Evolutionary conservation across 2,888 invertebrate species (phyloP).

Genomic region (Meghimatium bilineatum): DNA sequence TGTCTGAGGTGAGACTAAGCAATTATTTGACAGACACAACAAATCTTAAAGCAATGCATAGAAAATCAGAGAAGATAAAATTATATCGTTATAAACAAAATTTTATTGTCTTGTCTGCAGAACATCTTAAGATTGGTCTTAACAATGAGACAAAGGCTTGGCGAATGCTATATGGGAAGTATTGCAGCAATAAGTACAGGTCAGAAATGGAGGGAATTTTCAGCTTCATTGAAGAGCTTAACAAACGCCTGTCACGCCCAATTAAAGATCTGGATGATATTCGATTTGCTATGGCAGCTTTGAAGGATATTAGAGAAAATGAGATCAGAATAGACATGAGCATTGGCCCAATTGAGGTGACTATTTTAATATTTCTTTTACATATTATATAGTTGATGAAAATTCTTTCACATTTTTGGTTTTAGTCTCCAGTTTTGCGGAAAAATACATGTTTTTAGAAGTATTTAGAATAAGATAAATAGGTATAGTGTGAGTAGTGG

Average conservation of each 20-base stretch:
- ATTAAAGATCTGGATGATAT: slow-evolving; percentile 96
- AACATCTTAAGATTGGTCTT: slow-evolving; percentile 87
- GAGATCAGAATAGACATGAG: slow-evolving; percentile 96
- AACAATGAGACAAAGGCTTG: slow-evolving; percentile 81
- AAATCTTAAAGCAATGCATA: no score
- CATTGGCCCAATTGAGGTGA: slow-evolving; percentile 92
- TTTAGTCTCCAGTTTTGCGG: no score
- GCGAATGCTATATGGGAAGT: slow-evolving; percentile 76
- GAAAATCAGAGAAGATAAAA: no score
- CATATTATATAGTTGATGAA: background rate
- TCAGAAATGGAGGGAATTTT: slow-evolving; percentile 80
- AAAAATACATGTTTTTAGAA: no score
- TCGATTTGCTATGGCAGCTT: slow-evolving; percentile 92
- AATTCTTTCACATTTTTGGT: background rate
- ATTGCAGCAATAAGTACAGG: slow-evolving; percentile 77
- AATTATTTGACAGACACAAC: no score
- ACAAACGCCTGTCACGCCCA: slow-evolving; percentile 88
- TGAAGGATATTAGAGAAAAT: slow-evolving; percentile 90
- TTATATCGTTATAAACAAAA: background rate
- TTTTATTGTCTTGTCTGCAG: slow-evolving; percentile 64
- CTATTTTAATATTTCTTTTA: background rate
- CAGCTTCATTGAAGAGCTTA: slow-evolving; percentile 89
- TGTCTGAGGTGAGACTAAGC: no score
- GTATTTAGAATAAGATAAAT: no score
- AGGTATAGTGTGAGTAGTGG: no score